Evolutionary conservation across 2,797 vertebrate genomes (phyloP).

Genomic region (Leptatherina wallacei): DNA sequence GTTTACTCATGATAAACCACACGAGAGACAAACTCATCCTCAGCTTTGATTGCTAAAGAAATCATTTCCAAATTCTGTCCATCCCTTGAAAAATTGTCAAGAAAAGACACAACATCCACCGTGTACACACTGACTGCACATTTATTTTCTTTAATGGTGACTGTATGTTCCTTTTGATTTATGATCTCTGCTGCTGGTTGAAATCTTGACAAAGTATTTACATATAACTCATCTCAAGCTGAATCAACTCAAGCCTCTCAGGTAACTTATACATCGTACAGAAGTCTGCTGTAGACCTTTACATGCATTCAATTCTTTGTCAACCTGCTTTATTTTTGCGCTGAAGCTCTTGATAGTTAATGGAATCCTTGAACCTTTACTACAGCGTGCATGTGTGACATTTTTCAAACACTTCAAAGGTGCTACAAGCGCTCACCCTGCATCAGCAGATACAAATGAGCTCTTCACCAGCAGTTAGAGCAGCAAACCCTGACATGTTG

Average conservation of each 20-base stretch:
- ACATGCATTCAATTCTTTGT: neutral
- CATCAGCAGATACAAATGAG: conserved; percentile 27
- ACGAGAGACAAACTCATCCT: conserved; percentile 24
- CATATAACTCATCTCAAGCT: neutral
- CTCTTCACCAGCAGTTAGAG: conserved; percentile 24
- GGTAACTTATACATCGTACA: conserved; percentile 12
- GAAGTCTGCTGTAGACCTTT: neutral
- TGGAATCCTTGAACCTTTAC: conserved; percentile 2
- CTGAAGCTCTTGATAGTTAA: neutral
- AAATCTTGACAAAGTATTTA: conserved; percentile 17
- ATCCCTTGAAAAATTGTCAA: neutral
- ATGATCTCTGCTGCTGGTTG: neutral
- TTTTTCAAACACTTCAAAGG: conserved; percentile 8
- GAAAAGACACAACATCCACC: neutral
- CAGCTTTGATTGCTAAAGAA: conserved; percentile 20
- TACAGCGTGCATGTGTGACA: neutral
- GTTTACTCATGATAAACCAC: conserved; percentile 33
- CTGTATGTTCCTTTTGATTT: conserved; percentile 14
- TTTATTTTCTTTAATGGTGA: neutral
- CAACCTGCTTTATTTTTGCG: neutral
- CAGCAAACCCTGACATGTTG: neutral
- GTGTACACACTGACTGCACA: neutral
- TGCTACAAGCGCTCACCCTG: neutral
- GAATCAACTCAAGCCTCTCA: conserved; percentile 10
- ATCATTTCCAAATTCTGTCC: conserved; percentile 14